A percentile compares a stretch with the other conserved stretches of the same genome.
Conservation (phyloP, 2,888 invertebrate species). For the Axea sp. region DNA sequence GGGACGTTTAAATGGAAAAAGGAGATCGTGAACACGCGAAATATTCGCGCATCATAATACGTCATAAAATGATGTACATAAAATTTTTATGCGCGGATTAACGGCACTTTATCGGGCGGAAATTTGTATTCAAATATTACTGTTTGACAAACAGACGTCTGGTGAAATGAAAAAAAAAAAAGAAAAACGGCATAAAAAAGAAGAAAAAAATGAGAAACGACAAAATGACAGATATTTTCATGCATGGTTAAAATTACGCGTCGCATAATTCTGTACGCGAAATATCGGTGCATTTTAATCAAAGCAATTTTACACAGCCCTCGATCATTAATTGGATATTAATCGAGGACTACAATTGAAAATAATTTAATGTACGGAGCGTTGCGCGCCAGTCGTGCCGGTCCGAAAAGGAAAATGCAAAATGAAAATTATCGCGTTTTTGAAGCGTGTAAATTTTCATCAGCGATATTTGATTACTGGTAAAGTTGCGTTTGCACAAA, state of each 20-base stretch:
- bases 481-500: no score
- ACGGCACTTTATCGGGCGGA: slow-evolving; percentile 28
- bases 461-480: slow-evolving; percentile 30
- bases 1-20: slow-evolving; percentile 18
- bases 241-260: neutral
- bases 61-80: slow-evolving; percentile 33
- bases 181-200: neutral
- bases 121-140: slow-evolving; percentile 38
- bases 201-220: neutral
- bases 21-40: slow-evolving; percentile 19
- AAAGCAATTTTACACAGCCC: neutral
- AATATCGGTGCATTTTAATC: slow-evolving; percentile 7
- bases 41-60: slow-evolving; percentile 36
- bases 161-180: neutral
- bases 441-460: slow-evolving; percentile 63
- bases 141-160: slow-evolving; percentile 39
- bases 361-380: neutral
- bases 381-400: slow-evolving; percentile 4
- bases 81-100: slow-evolving; percentile 29
- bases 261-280: neutral
- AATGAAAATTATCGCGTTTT: slow-evolving; percentile 70
- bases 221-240: neutral
- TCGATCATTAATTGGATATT: slow-evolving; percentile 25
- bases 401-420: no score
- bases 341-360: slow-evolving; percentile 15